Percentiles rank a stretch among this genome's conserved stretches.
Evolutionary conservation across 2,113 vertebrate species (phyloP).

Genomic region (Prunella fulvescens): DNA sequence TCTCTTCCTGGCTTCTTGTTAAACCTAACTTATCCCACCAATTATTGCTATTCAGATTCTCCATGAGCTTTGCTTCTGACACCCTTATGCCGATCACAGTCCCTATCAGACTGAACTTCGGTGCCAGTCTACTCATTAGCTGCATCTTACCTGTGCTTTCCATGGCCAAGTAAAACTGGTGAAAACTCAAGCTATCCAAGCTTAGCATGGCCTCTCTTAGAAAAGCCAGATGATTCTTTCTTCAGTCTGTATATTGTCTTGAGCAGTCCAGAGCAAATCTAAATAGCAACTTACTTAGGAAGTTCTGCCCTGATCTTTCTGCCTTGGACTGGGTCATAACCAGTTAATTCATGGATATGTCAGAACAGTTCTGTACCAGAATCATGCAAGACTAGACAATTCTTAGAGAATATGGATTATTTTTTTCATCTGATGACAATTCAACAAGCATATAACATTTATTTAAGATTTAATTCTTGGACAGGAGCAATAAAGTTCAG

Average conservation of each 20-base stretch:
- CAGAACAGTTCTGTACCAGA: not conserved
- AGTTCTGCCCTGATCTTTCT: not conserved
- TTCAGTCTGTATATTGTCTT: not conserved
- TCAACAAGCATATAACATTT: not conserved
- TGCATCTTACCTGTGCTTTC: not conserved
- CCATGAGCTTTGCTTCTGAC: not conserved
- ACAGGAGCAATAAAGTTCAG: not conserved
- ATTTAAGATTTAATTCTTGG: not conserved
- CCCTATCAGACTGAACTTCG: not conserved
- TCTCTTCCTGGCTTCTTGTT: not conserved
- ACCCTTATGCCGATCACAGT: fast-evolving
- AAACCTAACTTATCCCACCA: not conserved
- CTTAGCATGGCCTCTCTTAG: not conserved
- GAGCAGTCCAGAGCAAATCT: not conserved
- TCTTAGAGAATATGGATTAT: not conserved
- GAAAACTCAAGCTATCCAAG: not conserved
- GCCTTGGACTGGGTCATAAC: fast-evolving
- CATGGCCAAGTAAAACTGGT: not conserved
- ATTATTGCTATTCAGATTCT: not conserved
- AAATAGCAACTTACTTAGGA: not conserved
- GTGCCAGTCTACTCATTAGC: not conserved
- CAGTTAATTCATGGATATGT: not conserved
- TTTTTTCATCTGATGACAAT: not conserved
- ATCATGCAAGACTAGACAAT: not conserved
- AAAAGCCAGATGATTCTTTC: not conserved